These are phyloP conservation scores for Melitaea cinxia DNA, from an alignment of 1,140 invertebrate species.

Conservation along the genomic window DNA sequence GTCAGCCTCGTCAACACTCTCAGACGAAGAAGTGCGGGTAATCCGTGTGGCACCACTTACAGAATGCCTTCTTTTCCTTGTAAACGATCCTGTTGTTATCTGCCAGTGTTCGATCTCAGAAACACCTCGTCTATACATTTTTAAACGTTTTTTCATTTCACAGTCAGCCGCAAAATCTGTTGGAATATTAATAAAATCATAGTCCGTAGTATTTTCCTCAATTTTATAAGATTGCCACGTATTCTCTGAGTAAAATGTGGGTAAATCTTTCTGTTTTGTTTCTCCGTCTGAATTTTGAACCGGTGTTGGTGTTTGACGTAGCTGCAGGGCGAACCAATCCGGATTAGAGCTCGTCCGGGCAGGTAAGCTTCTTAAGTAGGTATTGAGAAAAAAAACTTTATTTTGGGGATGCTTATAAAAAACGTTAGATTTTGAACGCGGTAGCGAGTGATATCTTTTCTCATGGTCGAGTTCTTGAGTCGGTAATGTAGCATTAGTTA, in stretches of 20 bases:
- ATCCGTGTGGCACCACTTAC: constrained; percentile 59
- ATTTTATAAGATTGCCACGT: constrained; percentile 43
- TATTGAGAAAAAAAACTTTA: constrained; percentile 78
- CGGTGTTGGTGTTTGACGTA: constrained; percentile 58
- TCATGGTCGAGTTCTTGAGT: no score
- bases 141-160: constrained; percentile 76
- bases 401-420: constrained; percentile 67
- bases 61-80: constrained; percentile 63
- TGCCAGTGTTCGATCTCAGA: constrained; percentile 71
- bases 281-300: constrained; percentile 51
- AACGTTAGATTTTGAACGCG: constrained; percentile 63
- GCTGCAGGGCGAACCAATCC: constrained; percentile 67
- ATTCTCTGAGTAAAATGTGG: constrained; percentile 49
- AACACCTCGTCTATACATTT: constrained; percentile 76
- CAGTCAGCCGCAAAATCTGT: constrained; percentile 69
- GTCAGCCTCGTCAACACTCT: constrained; percentile 80
- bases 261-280: constrained; percentile 43
- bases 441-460: constrained; percentile 43
- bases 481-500: constrained; percentile 52
- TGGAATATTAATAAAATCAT: constrained; percentile 69
- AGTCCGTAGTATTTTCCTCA: constrained; percentile 60
- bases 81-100: constrained; percentile 49
- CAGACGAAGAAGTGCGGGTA: constrained; percentile 72
- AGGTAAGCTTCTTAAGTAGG: constrained; percentile 79
- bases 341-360: constrained; percentile 63